Conservation (phyloP, 2,888 invertebrate species). For the Callimorpha dominula region DNA sequence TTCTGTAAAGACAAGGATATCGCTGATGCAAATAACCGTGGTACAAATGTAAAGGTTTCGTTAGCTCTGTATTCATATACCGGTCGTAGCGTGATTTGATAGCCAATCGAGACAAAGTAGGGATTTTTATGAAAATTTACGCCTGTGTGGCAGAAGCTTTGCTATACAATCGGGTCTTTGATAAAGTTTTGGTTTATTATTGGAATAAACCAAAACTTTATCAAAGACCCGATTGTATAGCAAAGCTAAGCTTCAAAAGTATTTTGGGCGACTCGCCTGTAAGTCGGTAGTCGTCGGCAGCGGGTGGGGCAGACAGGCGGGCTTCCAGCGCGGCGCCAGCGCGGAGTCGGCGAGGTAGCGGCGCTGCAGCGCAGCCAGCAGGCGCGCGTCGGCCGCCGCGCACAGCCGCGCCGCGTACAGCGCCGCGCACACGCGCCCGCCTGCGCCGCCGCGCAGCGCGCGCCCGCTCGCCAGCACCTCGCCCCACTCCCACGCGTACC, state of each 20-base stretch:
- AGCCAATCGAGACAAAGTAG: no score
- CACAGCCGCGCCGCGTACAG: constrained; percentile 74
- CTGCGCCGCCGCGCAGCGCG: constrained; percentile 53
- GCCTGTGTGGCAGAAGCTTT: no score
- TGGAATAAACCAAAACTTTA: no score
- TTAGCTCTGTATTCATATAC: background rate
- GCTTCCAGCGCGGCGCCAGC: constrained; percentile 44
- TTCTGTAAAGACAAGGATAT: background rate
- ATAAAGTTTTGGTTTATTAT: no score
- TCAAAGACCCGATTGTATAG: no score
- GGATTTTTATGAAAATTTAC: no score
- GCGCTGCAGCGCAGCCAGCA: constrained; percentile 72
- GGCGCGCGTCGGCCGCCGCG: constrained; percentile 60
- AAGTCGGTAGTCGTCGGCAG: constrained; percentile 54
- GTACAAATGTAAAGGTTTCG: no score
- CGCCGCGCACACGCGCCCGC: constrained; percentile 48
- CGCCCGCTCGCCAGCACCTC: constrained; percentile 65
- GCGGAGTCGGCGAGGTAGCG: constrained; percentile 68
- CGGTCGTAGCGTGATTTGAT: no score
- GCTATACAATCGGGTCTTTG: no score
- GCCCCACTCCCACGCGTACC: constrained; percentile 84
- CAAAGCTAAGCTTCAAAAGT: no score
- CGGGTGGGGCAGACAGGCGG: constrained; percentile 46
- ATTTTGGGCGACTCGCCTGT: constrained; percentile 49
- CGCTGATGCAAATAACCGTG: no score